These are phyloP conservation scores for Hydrolagus colliei DNA, from an alignment of 2,797 vertebrate species.

Conservation along the genomic window DNA sequence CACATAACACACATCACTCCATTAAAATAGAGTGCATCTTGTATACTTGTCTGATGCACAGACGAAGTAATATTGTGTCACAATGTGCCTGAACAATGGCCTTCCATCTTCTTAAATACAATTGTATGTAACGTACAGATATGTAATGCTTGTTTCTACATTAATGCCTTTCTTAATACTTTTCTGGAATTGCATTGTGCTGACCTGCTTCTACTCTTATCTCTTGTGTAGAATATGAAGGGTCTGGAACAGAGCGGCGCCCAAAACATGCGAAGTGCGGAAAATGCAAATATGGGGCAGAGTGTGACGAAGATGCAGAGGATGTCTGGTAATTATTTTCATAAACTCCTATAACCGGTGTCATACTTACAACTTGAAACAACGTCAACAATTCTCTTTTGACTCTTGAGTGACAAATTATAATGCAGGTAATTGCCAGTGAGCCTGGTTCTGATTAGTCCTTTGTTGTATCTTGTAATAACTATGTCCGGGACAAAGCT, in stretches of 20 bases:
- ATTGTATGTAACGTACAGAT: not conserved
- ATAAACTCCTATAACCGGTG: not conserved
- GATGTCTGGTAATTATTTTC: constrained; percentile 75
- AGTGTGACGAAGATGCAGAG: constrained; percentile 90
- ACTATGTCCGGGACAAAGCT: not conserved
- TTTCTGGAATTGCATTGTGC: not conserved
- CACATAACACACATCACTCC: not conserved
- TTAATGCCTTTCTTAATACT: not conserved
- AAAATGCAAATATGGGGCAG: constrained; percentile 86
- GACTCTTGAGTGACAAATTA: not conserved
- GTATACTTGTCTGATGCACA: not conserved
- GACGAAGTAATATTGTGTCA: not conserved
- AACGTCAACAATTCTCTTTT: not conserved
- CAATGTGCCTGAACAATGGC: not conserved
- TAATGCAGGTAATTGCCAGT: not conserved
- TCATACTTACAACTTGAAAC: not conserved
- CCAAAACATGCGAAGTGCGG: constrained; percentile 86
- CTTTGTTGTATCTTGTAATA: not conserved
- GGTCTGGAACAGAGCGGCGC: constrained; percentile 72
- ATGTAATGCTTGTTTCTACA: not conserved
- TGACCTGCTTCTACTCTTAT: not conserved
- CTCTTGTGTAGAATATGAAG: constrained; percentile 69
- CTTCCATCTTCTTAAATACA: not conserved
- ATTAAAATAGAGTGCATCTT: not conserved
- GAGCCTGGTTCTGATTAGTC: not conserved